A percentile compares a stretch with the other conserved stretches of the same genome.
Conservation (phyloP, 2,888 invertebrate genomes). For the Baronia brevicornis region DNA sequence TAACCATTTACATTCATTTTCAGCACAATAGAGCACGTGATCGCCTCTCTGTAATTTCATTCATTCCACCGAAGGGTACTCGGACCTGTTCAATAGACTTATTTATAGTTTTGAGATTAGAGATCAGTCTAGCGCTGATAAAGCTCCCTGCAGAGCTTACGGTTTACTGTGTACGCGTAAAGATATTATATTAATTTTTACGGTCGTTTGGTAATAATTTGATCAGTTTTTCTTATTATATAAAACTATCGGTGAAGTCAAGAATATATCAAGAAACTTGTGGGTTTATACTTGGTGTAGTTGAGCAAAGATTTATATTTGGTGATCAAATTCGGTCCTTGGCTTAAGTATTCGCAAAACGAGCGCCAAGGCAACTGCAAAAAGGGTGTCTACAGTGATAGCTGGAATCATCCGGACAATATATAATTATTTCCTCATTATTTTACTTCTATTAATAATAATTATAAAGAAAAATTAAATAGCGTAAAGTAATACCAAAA, state of each 20-base stretch:
- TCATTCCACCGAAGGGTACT: conserved; percentile 45
- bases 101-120: conserved; percentile 30
- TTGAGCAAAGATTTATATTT: conserved; percentile 13
- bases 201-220: no score
- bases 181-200: no score
- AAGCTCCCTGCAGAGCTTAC: not conserved
- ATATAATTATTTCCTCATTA: no score
- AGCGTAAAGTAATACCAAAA: no score
- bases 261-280: conserved; percentile 1
- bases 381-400: conserved; percentile 7
- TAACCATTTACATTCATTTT: conserved; percentile 57
- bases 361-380: conserved; percentile 29
- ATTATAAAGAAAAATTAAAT: no score
- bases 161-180: no score
- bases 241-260: not conserved
- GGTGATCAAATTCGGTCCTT: conserved; percentile 23
- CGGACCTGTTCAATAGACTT: conserved; percentile 29
- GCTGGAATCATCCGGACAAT: conserved; percentile 2
- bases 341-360: conserved; percentile 25
- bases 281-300: conserved; percentile 7
- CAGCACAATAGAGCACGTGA: conserved; percentile 64
- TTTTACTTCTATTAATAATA: no score
- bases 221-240: no score
- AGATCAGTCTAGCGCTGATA: conserved; percentile 22
- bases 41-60: conserved; percentile 47